Evolutionary conservation across 2,888 invertebrate genomes (phyloP).

Genomic region (Spilosoma lubricipeda): DNA sequence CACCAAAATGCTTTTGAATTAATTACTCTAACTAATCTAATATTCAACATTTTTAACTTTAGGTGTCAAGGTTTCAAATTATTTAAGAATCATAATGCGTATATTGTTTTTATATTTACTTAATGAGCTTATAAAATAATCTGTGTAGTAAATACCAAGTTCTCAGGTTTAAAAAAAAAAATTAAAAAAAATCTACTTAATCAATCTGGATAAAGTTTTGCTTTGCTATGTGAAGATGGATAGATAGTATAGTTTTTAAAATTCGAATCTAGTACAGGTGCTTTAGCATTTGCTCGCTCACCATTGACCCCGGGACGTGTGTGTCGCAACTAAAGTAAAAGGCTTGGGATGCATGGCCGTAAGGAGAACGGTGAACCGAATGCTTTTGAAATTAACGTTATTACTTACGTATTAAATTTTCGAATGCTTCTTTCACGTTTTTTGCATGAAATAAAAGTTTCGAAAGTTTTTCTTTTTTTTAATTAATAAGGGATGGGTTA

Average conservation of each 20-base stretch:
- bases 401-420: constrained; percentile 6
- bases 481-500: not conserved
- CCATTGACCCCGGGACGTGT: constrained; percentile 67
- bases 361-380: constrained; percentile 46
- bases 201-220: not conserved
- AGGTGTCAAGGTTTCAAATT: no score
- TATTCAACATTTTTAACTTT: no score
- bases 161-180: no score
- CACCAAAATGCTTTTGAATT: no score
- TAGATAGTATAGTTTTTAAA: constrained; percentile 6
- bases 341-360: constrained; percentile 64
- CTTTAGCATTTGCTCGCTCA: constrained; percentile 57
- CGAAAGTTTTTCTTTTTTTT: not conserved
- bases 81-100: no score
- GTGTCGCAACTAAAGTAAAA: constrained; percentile 66
- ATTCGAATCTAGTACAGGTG: constrained; percentile 39
- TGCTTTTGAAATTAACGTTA: constrained; percentile 36
- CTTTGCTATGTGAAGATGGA: not conserved
- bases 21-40: no score
- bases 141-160: no score
- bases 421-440: not conserved
- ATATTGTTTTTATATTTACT: no score
- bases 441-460: not conserved
- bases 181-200: no score
- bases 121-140: no score